Base-by-base conservation (phyloP, 2,888 invertebrate genomes). In the Erannis defoliaria region DNA sequence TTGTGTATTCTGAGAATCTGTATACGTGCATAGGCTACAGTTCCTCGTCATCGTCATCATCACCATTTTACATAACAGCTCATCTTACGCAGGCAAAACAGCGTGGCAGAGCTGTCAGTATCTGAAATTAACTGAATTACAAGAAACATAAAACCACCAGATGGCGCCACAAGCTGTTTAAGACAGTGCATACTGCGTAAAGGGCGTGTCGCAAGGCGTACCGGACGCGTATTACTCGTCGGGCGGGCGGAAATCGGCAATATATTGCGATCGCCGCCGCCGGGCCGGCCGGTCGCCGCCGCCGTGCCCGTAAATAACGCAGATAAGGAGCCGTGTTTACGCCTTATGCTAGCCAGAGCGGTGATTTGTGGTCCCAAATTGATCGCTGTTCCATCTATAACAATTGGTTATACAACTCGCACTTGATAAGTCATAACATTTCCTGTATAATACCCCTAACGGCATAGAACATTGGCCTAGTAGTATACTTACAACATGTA, bases 221-320 rank as follows among this genome's bases (percentile, higher is more conserved):
- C 84, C 91, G 91, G 90, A 90, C 82, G 81, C 88, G 85, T 85
- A 92, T 91, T 91, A 92, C 90, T 88, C 88, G 89, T 89, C 88
- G 81, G 76, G 82, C 81, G 85, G 83, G 84, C 88, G 91, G 90
- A 91, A 86, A 89, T 88, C 89, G 82, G 78, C 85, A 86, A 88
- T 89, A 89, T 88, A 89, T 89, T 83, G 81, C 82, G 78, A 83
- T 84, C 76, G 78, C 81, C 75, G 80, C 75, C 82, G 38, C 38
- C 38, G 26, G 18, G 12, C 26, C 31, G 46, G 38, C 49, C 35
- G 38, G 37, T 21, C 29, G 68, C 64, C 68, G 67, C 64, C 68
- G 67, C 62, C 78, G 76, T 78, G 14, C 40, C 42, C 62, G 83
- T 84, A 85, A 86, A 86, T 87, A 86, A 85, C 78, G 64, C 64